Conservation (phyloP, 2,888 invertebrate genomes). For the Plagiodera versicolora region DNA sequence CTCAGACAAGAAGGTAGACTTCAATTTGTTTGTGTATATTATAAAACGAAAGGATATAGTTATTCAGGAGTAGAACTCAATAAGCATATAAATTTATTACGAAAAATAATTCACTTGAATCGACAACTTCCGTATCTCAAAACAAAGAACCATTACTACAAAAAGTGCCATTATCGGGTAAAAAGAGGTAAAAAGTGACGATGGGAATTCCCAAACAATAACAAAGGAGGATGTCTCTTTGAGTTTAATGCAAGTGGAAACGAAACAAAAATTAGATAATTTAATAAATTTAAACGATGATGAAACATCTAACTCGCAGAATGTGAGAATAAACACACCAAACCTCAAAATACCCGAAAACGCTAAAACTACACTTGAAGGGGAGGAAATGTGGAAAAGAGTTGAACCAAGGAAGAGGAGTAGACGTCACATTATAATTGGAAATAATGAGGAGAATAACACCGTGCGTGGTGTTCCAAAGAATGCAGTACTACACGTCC, state of each 20-base stretch:
- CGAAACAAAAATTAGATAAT: constrained; percentile 2
- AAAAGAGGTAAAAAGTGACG: constrained; percentile 4
- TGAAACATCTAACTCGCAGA: no score
- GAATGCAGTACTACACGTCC: no score
- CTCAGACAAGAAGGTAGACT: not conserved
- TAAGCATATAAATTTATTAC: not conserved
- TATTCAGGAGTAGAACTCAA: constrained; percentile 1
- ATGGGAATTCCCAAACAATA: constrained; percentile 5
- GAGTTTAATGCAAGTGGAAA: constrained; percentile 2
- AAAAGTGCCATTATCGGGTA: not conserved
- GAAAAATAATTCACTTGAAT: constrained; percentile 3
- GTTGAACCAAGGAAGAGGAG: no score
- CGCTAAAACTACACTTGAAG: no score
- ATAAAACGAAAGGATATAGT: not conserved
- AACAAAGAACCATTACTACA: not conserved
- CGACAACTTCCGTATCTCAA: not conserved
- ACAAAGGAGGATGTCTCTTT: constrained; percentile 3
- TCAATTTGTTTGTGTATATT: not conserved
- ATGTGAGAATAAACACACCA: no score
- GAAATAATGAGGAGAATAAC: no score
- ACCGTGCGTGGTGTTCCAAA: no score
- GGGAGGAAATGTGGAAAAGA: no score
- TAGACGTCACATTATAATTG: no score
- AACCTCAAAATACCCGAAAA: no score
- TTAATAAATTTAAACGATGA: not conserved